Evolutionary conservation across 2,113 vertebrate species (phyloP).

Genomic region (Sylvietta virens): DNA sequence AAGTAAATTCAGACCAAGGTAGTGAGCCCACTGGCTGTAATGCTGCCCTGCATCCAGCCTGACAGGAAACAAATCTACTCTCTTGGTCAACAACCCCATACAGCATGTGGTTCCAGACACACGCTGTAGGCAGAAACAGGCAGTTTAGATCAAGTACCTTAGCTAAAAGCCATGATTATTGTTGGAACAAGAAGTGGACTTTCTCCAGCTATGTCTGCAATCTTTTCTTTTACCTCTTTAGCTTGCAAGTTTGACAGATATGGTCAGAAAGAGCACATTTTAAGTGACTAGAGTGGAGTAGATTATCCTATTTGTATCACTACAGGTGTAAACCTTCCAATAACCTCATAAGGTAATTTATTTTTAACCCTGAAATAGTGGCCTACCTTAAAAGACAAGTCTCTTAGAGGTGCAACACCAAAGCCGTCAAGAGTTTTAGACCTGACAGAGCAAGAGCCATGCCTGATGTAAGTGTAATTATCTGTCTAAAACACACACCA

Average conservation of each 20-base stretch:
- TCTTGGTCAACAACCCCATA: background rate
- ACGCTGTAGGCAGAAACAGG: background rate
- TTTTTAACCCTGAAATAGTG: background rate
- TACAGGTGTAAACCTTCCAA: background rate
- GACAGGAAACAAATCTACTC: background rate
- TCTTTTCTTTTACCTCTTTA: background rate
- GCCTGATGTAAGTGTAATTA: background rate
- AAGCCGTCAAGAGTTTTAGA: background rate
- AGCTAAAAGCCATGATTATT: background rate
- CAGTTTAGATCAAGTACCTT: background rate
- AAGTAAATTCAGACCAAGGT: background rate
- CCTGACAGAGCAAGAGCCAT: background rate
- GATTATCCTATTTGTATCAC: background rate
- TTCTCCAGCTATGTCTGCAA: background rate
- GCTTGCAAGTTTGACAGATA: background rate
- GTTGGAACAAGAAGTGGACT: background rate
- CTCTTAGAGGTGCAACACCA: background rate
- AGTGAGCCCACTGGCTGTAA: background rate
- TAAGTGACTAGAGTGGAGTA: background rate
- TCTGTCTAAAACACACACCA: background rate
- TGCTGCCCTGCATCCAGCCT: background rate
- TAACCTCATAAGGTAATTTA: background rate
- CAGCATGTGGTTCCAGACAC: rapidly evolving
- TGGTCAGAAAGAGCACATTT: background rate
- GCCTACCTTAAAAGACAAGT: background rate